Evolutionary conservation across 2,797 vertebrate genomes (phyloP), one percentile per base, ranked within the genome.

Genomic region (Spondyliosoma cantharus): DNA sequence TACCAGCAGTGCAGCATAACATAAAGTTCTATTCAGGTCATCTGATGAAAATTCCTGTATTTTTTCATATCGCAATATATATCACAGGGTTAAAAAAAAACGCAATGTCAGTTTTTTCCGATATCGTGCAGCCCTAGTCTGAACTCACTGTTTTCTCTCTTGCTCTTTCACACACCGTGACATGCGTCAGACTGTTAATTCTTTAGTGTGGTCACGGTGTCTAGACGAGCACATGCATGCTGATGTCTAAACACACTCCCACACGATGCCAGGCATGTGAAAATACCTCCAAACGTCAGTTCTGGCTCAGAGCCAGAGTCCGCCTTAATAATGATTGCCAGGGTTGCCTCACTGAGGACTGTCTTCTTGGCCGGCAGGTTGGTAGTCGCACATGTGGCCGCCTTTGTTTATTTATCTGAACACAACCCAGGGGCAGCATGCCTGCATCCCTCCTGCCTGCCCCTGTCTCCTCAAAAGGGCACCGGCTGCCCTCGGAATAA

Each of bases 391-490:
- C 82, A 83, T 81, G 82, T 83, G 66, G 52, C 74, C 15, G 37
- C 60, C 79, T 74, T 71, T 86, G 81, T 89, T 90, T 88, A 78
- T 91, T 87, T 74, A 73, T 83, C 75, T 58, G 20, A 85, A 82
- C 76, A 45, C 74, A 69, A 80, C 66, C 65, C 42, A 53, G 67
- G 82, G 80, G 62, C 82, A 59, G 59, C 84, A 20, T 20, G 73
- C 66, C 78, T 77, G 77, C 69, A 50, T 73, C 74, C 61, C 68
- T 73, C 49, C 76, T 48, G 48, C 61, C 71, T 22, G 15, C 60
- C 48, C 2, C 69, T 24, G 53, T 76, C 61, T 74, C 50, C 58
- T 56, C 56, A 64, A 80, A 88, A 87, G 80, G 78, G 59, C 71
- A 80, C 42, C 2, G 66, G 56, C 73, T 81, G 68, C 57, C 57